Evolutionary conservation across 2,797 vertebrate species (phyloP).

Genomic region (Anniella stebbinsi): DNA sequence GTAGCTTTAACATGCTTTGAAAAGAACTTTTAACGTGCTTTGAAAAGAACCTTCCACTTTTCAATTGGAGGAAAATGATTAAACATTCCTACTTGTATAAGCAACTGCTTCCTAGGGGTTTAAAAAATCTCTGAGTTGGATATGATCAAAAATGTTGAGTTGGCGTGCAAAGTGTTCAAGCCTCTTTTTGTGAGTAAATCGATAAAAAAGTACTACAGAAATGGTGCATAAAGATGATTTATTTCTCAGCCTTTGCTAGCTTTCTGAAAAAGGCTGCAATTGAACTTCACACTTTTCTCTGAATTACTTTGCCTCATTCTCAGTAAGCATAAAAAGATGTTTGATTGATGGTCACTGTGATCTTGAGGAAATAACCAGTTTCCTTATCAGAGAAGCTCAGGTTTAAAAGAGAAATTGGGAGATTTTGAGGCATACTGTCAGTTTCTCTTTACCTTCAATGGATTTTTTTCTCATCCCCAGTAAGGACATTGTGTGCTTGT

Average conservation of each 20-base stretch:
- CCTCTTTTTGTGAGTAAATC: slow-evolving; percentile 31
- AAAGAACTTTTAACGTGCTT: not conserved
- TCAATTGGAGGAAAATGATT: slow-evolving; percentile 10
- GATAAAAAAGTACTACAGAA: slow-evolving; percentile 53
- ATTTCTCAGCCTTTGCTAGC: slow-evolving; percentile 53
- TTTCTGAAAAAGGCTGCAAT: slow-evolving; percentile 61
- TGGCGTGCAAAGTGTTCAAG: slow-evolving; percentile 47
- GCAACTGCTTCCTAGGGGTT: slow-evolving; percentile 14
- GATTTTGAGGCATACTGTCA: slow-evolving; percentile 5
- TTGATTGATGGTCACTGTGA: slow-evolving; percentile 55
- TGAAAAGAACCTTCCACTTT: not conserved
- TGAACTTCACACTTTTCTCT: slow-evolving; percentile 63
- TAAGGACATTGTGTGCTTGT: not conserved
- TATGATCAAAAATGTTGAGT: slow-evolving; percentile 40
- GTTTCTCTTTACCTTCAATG: not conserved
- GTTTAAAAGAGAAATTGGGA: slow-evolving; percentile 2
- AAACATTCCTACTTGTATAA: slow-evolving; percentile 15
- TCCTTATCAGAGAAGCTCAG: slow-evolving; percentile 21
- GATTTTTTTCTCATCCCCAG: not conserved
- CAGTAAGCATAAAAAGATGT: slow-evolving; percentile 44
- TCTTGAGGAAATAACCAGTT: slow-evolving; percentile 46
- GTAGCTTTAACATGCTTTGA: not conserved
- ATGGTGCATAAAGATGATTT: slow-evolving; percentile 60
- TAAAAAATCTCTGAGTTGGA: slow-evolving; percentile 33
- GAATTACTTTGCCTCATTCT: slow-evolving; percentile 57